Base-by-base conservation (phyloP, 2,113 vertebrate genomes). In the Zapus hudsonius region DNA sequence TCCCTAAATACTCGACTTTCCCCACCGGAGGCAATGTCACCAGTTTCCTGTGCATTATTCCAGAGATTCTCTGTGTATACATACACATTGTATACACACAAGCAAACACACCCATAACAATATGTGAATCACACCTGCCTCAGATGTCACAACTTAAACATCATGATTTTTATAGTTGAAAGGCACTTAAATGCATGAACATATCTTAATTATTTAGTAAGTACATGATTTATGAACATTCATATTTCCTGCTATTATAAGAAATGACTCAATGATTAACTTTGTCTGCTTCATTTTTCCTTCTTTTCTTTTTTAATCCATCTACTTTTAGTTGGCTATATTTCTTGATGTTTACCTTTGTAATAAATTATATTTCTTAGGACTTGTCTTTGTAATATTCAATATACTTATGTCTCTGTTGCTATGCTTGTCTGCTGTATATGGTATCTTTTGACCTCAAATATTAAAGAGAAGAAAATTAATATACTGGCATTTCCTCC, bases 401-500 rank as follows among this genome's bases (percentile, higher is more conserved):
- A 78, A 7, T 91, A 78, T 61, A 36, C 12, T n/a, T 72, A 15
- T 25, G 89, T 12, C 0, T 64, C 1, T 63, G 52, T 82, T 86
- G 27, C n/a, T n/a, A 38, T 44, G 80, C 69, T 94, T 93, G 23
- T 64, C 40, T 85, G 73, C 25, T 90, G 87, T 76, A 52, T 31
- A 66, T 91, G 16, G 16, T n/a, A 69, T 57, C 19, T 89, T 88
- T 92, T 93, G n/a, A 85, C 16, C 23, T 27, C 23, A 91, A 52
- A 59, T 84, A 75, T 31, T 59, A 84, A 84, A 52, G 19, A 84
- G 75, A 76, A 81, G 67, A 63, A 93, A 85, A 96, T 81, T 11
- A 79, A 80, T n/a, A 61, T 81, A 80, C 70, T 87, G 82, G 73
- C 31, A 57, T 94, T 75, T 88, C 61, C n/a, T 93, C 31, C 29